Conservation (phyloP, 1,140 invertebrate species). For the Telenomus remus region DNA sequence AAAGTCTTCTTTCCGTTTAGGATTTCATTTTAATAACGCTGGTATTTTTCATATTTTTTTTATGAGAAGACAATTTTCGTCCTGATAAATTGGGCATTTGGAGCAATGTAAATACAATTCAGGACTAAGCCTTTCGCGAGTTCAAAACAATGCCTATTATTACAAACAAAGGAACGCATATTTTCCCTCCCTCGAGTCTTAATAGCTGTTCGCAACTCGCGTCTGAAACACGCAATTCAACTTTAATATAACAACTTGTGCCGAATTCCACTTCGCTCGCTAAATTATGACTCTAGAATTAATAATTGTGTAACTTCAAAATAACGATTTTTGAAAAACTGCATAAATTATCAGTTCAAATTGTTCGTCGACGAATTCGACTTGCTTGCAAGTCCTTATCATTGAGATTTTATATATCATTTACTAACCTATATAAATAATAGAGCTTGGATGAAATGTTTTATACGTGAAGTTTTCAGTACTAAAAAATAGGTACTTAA, state of each 20-base stretch:
- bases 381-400: too few relatives aligned
- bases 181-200: constrained; percentile 26
- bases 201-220: constrained; percentile 55
- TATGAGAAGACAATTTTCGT: background rate
- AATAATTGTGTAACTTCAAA: constrained; percentile 10
- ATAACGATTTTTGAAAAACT: background rate
- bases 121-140: too few relatives aligned
- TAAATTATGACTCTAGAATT: constrained; percentile 23
- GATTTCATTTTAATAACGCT: too few relatives aligned
- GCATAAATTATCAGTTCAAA: background rate
- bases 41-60: too few relatives aligned
- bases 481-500: background rate
- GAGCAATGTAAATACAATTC: too few relatives aligned
- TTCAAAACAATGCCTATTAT: constrained; percentile 9
- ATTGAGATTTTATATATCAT: too few relatives aligned
- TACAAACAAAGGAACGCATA: constrained; percentile 31
- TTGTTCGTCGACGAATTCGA: background rate
- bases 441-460: too few relatives aligned
- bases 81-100: too few relatives aligned
- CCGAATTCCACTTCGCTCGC: constrained; percentile 42
- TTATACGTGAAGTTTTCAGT: too few relatives aligned
- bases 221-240: constrained; percentile 52
- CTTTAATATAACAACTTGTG: constrained; percentile 50
- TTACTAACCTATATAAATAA: too few relatives aligned
- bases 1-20: too few relatives aligned